Conservation (phyloP, 2,888 invertebrate genomes). For the Ganaspis brasiliensis region DNA sequence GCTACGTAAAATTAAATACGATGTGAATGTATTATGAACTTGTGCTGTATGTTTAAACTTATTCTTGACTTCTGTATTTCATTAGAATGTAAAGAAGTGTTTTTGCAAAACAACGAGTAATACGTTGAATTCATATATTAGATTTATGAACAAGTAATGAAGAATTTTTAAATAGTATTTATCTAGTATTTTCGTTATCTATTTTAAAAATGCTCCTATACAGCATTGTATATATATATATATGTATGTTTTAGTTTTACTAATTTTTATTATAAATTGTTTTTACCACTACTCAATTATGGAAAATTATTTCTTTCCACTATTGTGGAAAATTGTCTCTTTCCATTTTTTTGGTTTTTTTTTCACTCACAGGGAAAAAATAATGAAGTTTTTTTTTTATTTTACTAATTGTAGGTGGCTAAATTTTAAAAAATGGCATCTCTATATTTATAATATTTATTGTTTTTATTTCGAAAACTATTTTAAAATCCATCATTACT, state of each 20-base stretch:
- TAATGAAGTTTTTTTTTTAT: too few species aligned
- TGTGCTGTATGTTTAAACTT: conserved; percentile 18
- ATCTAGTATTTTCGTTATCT: too few species aligned
- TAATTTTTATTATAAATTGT: neutral
- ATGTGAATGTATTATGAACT: conserved; percentile 12
- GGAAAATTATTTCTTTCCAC: too few species aligned
- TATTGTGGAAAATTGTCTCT: too few species aligned
- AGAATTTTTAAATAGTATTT: neutral
- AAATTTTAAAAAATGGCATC: too few species aligned
- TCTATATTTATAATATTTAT: too few species aligned
- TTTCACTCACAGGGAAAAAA: too few species aligned
- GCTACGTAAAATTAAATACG: conserved; percentile 2
- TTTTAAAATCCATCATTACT: neutral
- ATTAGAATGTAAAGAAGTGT: conserved; percentile 28
- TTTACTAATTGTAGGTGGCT: too few species aligned
- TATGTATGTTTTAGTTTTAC: neutral
- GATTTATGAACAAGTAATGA: neutral
- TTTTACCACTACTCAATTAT: neutral
- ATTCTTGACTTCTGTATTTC: conserved; percentile 26
- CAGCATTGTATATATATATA: neutral
- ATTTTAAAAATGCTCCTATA: conserved; percentile 1
- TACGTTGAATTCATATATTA: neutral
- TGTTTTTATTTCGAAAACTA: too few species aligned
- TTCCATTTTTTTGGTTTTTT: too few species aligned
- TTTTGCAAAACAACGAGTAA: conserved; percentile 17